phyloP scores from a whole-genome alignment of 2,113 vertebrate species.

The Circaetus gallicus region DNA sequence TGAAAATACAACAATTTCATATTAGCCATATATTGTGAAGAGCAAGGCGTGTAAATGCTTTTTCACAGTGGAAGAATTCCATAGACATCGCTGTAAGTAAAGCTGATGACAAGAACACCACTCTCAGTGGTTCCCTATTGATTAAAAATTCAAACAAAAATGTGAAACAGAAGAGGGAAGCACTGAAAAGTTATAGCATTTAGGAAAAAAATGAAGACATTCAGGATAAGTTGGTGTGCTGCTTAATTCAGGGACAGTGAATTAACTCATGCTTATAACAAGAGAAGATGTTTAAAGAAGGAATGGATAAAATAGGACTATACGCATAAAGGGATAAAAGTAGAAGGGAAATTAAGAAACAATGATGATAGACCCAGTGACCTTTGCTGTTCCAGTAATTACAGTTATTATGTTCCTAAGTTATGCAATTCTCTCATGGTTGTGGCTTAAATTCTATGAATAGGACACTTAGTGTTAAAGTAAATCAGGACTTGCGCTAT shows the following conservation, averaged over 20 bases:
- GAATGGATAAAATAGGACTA: not conserved
- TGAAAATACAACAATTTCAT: not conserved
- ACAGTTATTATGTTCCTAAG: constrained; percentile 29
- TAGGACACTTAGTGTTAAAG: constrained; percentile 40
- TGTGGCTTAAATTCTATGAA: constrained; percentile 26
- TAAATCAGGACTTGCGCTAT: constrained; percentile 44
- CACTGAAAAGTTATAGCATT: not conserved
- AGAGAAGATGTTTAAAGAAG: not conserved
- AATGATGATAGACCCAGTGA: not conserved
- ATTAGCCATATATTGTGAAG: not conserved
- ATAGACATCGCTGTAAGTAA: not conserved
- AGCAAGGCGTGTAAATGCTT: not conserved
- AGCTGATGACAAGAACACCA: not conserved
- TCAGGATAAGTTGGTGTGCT: not conserved
- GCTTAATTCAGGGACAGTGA: not conserved
- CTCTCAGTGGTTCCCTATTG: not conserved
- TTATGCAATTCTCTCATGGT: constrained; percentile 29
- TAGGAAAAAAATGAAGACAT: not conserved
- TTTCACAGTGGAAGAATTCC: not conserved
- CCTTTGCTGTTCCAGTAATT: constrained; percentile 21
- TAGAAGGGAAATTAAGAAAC: constrained; percentile 28
- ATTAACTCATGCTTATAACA: not conserved
- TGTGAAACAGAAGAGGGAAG: not conserved
- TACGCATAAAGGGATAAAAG: not conserved
- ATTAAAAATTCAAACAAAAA: not conserved